A percentile compares a stretch with the other conserved stretches of the same genome.
Conservation (phyloP, 2,888 invertebrate genomes). For the Polymixis flavicincta region DNA sequence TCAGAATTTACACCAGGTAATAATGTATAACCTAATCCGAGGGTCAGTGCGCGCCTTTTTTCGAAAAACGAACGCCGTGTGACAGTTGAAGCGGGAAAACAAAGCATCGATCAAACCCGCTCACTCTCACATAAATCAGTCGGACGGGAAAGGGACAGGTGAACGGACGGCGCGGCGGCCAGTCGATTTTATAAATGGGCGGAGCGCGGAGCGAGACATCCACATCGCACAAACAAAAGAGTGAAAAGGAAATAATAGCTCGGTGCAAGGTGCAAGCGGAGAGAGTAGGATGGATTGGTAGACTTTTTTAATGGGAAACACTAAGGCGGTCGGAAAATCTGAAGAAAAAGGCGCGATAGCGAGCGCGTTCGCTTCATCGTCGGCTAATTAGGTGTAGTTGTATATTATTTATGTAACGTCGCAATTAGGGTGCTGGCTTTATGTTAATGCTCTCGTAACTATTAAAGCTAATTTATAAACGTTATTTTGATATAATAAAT, state of each 20-base stretch:
- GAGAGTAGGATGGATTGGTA: constrained; percentile 79
- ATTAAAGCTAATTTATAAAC: constrained; percentile 66
- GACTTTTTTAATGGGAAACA: constrained; percentile 80
- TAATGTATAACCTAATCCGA: constrained; percentile 79
- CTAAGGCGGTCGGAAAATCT: constrained; percentile 86
- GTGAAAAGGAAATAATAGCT: constrained; percentile 87
- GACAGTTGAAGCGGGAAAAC: constrained; percentile 86
- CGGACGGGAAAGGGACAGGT: constrained; percentile 89
- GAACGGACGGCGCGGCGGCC: constrained; percentile 84
- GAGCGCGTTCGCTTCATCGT: constrained; percentile 65
- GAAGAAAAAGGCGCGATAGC: constrained; percentile 80
- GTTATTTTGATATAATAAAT: constrained; percentile 61
- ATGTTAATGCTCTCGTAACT: constrained; percentile 68
- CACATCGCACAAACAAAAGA: constrained; percentile 88
- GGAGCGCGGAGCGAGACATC: constrained; percentile 88
- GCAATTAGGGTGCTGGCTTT: constrained; percentile 70
- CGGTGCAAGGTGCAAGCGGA: constrained; percentile 86
- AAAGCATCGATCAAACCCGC: constrained; percentile 90
- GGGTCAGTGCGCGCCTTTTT: constrained; percentile 79
- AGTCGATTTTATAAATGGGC: constrained; percentile 90
- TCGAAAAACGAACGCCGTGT: constrained; percentile 77
- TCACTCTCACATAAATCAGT: constrained; percentile 90
- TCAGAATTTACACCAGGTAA: constrained; percentile 84
- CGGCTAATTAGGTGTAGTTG: constrained; percentile 72
- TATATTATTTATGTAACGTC: constrained; percentile 74